These are phyloP conservation scores for Lethocerus indicus DNA, from an alignment of 1,140 invertebrate genomes.

Conservation along the genomic window DNA sequence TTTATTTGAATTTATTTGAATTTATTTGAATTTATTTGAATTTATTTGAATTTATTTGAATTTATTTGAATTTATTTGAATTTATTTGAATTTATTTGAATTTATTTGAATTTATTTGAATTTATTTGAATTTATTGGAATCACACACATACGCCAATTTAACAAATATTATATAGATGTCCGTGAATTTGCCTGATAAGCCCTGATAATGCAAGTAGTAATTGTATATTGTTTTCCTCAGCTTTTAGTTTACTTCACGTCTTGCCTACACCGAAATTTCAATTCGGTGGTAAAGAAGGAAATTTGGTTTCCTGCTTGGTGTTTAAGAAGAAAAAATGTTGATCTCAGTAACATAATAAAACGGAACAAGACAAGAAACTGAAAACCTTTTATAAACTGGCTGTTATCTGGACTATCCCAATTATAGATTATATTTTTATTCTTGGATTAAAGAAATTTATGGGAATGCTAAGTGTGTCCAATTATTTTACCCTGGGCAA, in stretches of 20 bases:
- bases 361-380: background rate
- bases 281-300: slow-evolving; percentile 69
- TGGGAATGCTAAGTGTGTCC: too few relatives aligned
- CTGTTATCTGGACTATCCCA: too few relatives aligned
- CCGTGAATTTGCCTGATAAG: too few relatives aligned
- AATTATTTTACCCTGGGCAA: too few relatives aligned
- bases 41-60: background rate
- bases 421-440: too few relatives aligned
- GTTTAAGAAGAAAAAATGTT: slow-evolving; percentile 34
- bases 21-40: slow-evolving; percentile 8
- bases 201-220: background rate
- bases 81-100: background rate
- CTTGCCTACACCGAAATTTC: slow-evolving; percentile 62
- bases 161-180: too few relatives aligned
- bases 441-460: too few relatives aligned
- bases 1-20: background rate
- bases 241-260: slow-evolving; percentile 40
- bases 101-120: background rate
- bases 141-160: background rate
- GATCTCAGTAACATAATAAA: background rate
- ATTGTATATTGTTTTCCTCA: slow-evolving; percentile 24
- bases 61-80: background rate
- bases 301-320: slow-evolving; percentile 59
- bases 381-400: too few relatives aligned
- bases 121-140: slow-evolving; percentile 1